phyloP scores from a whole-genome alignment of 2,113 vertebrate genomes.

The Rana temporaria region DNA sequence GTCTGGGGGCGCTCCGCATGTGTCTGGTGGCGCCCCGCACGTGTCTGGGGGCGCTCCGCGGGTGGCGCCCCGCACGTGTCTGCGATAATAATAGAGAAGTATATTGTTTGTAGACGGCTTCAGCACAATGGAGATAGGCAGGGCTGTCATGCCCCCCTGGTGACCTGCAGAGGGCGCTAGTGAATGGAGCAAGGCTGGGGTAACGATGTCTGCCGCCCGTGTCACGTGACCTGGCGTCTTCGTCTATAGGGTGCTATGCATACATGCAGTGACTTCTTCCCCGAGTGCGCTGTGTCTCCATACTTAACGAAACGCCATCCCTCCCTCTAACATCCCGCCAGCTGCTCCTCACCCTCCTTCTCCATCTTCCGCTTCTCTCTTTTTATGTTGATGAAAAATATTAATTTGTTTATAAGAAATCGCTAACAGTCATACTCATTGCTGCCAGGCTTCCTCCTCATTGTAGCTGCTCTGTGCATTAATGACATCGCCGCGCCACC shows the following conservation, averaged over 20 bases:
- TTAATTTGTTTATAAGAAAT: conserved; percentile 65
- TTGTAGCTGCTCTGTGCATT: conserved; percentile 63
- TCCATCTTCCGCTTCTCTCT: conserved; percentile 69
- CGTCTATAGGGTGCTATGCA: background rate
- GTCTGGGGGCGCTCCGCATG: background rate
- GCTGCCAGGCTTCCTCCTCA: conserved; percentile 75
- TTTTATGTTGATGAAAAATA: conserved; percentile 70
- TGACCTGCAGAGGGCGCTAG: too few relatives aligned
- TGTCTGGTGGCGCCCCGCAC: too few relatives aligned
- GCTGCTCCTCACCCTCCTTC: conserved; percentile 75
- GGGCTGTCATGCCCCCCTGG: background rate
- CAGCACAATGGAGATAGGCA: conserved; percentile 39
- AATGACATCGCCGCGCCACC: background rate
- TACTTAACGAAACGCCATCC: conserved; percentile 23
- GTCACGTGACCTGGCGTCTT: background rate
- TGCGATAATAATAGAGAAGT: too few relatives aligned
- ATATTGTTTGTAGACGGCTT: background rate
- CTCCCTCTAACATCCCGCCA: conserved; percentile 79
- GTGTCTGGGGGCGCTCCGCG: too few relatives aligned
- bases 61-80: too few relatives aligned
- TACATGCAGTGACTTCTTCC: conserved; percentile 8
- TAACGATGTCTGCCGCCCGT: too few relatives aligned
- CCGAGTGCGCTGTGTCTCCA: background rate
- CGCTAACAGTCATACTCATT: conserved; percentile 74
- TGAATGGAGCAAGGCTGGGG: too few relatives aligned